Percentiles rank a stretch among this genome's conserved stretches.
phyloP scores from a whole-genome alignment of 1,140 invertebrate species.

The Bombyx mandarina region DNA sequence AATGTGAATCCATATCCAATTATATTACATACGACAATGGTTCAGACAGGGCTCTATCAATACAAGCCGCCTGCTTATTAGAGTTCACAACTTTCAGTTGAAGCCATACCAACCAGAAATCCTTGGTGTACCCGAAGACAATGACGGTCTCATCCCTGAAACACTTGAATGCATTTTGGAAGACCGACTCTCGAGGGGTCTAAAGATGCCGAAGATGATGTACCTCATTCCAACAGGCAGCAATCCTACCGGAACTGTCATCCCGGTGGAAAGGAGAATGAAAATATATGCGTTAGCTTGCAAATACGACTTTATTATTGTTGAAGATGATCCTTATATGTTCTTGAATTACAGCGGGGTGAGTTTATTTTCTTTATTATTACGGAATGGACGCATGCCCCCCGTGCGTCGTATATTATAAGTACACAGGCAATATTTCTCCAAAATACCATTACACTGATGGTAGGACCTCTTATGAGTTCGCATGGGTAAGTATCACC shows the following conservation, averaged over 20 bases:
- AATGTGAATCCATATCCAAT: too few species aligned
- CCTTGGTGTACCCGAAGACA: conserved; percentile 47
- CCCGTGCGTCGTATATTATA: too few species aligned
- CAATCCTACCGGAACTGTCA: conserved; percentile 81
- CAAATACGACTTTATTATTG: conserved; percentile 82
- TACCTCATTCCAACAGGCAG: conserved; percentile 74
- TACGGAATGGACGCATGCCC: too few species aligned
- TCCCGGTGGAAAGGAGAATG: conserved; percentile 76
- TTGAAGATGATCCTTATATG: conserved; percentile 88
- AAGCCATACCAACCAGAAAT: conserved; percentile 46
- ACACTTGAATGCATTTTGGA: conserved; percentile 30
- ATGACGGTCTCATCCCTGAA: conserved; percentile 37
- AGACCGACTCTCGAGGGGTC: conserved; percentile 25
- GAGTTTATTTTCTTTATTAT: conserved; percentile 16
- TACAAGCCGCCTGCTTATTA: too few species aligned
- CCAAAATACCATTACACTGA: too few species aligned
- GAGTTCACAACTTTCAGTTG: conserved; percentile 25
- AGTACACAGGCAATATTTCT: too few species aligned
- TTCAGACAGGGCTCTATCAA: too few species aligned
- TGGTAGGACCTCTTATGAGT: too few species aligned
- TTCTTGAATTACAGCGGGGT: conserved; percentile 79
- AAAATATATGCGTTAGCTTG: conserved; percentile 83
- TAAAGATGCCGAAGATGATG: conserved; percentile 75
- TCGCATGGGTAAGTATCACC: too few species aligned
- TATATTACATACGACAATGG: too few species aligned